These are phyloP conservation scores for Hirundo rustica DNA, from an alignment of 2,797 vertebrate genomes.

Conservation along the genomic window DNA sequence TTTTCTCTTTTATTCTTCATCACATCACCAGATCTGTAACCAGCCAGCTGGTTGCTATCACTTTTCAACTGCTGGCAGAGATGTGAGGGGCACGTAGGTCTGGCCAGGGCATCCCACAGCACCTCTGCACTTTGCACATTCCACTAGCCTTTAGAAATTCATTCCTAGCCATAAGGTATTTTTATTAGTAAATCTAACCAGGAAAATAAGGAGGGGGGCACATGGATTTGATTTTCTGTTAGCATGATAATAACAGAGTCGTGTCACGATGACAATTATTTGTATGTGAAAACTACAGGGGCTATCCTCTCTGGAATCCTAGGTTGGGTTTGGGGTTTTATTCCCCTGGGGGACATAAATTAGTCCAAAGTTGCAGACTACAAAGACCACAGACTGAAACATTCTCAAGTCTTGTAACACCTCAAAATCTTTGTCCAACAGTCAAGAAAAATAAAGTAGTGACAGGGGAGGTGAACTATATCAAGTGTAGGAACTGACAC, in stretches of 20 bases:
- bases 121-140: conserved; percentile 1
- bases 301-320: neutral
- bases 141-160: neutral
- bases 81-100: neutral
- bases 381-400: conserved; percentile 2
- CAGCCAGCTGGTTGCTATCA: conserved; percentile 35
- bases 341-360: neutral
- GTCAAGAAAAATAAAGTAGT: conserved; percentile 6
- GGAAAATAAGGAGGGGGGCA: neutral
- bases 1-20: conserved; percentile 28
- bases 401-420: neutral
- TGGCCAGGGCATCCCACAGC: conserved; percentile 24
- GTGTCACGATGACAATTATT: conserved; percentile 21
- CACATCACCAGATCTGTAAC: neutral
- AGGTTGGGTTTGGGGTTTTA: neutral
- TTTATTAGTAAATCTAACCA: conserved; percentile 3
- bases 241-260: neutral
- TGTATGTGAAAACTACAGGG: neutral
- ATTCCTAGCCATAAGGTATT: neutral
- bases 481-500: neutral
- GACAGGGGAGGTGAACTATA: neutral
- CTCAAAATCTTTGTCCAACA: conserved; percentile 4
- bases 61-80: conserved; percentile 55
- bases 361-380: neutral
- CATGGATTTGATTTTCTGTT: conserved; percentile 23